Evolutionary conservation across 1,140 invertebrate genomes (phyloP).

Genomic region (Brachionus angularis): DNA sequence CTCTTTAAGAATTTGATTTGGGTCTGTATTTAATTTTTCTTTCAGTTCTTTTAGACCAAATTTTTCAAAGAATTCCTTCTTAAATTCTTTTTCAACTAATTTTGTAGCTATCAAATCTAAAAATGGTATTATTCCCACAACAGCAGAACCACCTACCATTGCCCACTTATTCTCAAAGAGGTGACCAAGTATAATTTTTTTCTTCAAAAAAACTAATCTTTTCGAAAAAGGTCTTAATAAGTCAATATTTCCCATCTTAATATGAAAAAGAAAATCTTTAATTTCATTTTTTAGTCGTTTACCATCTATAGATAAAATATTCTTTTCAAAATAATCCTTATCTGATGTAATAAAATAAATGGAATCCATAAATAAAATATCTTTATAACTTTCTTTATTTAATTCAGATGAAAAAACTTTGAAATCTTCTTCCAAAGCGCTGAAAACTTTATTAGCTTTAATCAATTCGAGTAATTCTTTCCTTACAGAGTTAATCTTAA

Average conservation of each 20-base stretch:
- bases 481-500: too few species aligned
- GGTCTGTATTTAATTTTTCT: background rate
- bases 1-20: background rate
- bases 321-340: background rate
- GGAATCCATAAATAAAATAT: background rate
- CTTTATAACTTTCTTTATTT: background rate
- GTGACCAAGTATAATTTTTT: conserved; percentile 1
- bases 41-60: conserved; percentile 2
- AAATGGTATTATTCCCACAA: background rate
- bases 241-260: conserved; percentile 4
- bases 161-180: background rate
- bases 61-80: conserved; percentile 16
- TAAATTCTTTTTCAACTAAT: background rate
- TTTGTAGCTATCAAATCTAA: background rate
- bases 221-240: conserved; percentile 11
- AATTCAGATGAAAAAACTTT: background rate
- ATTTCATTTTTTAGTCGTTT: conserved; percentile 5
- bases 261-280: background rate
- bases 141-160: background rate
- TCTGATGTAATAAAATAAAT: background rate
- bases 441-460: background rate
- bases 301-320: conserved; percentile 11
- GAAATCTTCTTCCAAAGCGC: background rate
- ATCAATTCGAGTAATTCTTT: background rate
- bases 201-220: conserved; percentile 16